Evolutionary conservation across 2,888 invertebrate genomes (phyloP).

Genomic region (Caenorhabditis plicata): DNA sequence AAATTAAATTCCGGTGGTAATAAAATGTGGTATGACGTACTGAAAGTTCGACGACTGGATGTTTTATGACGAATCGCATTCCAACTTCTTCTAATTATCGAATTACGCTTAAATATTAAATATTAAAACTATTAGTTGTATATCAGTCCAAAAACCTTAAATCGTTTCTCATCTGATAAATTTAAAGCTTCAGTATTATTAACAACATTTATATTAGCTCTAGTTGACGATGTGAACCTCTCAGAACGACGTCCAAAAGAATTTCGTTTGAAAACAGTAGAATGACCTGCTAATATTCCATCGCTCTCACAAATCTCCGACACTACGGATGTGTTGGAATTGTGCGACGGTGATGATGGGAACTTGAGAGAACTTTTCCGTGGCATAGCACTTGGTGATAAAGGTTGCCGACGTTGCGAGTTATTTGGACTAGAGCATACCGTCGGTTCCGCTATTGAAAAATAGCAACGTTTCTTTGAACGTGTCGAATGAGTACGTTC

Average conservation of each 20-base stretch:
- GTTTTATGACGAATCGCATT: conserved; percentile 17
- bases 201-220: not conserved
- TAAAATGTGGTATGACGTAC: not conserved
- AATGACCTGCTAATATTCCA: not conserved
- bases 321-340: not conserved
- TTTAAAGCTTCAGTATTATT: not conserved
- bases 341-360: not conserved
- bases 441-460: conserved; percentile 19
- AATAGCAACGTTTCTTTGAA: conserved; percentile 17
- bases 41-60: not conserved
- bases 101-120: conserved; percentile 22
- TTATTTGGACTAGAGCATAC: conserved; percentile 23
- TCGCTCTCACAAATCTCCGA: not conserved
- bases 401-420: conserved; percentile 12
- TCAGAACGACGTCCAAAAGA: conserved; percentile 26
- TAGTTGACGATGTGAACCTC: conserved; percentile 9
- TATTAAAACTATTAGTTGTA: not conserved
- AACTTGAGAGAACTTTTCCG: conserved; percentile 20
- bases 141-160: not conserved
- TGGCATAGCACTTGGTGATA: conserved; percentile 19
- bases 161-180: not conserved
- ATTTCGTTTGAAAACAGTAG: conserved; percentile 6
- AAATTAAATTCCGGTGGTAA: not conserved
- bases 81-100: conserved; percentile 13
- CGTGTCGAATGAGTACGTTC: conserved; percentile 1